These are phyloP conservation scores for Armadillidium nasatum DNA, from an alignment of 1,140 invertebrate species.

Conservation along the genomic window DNA sequence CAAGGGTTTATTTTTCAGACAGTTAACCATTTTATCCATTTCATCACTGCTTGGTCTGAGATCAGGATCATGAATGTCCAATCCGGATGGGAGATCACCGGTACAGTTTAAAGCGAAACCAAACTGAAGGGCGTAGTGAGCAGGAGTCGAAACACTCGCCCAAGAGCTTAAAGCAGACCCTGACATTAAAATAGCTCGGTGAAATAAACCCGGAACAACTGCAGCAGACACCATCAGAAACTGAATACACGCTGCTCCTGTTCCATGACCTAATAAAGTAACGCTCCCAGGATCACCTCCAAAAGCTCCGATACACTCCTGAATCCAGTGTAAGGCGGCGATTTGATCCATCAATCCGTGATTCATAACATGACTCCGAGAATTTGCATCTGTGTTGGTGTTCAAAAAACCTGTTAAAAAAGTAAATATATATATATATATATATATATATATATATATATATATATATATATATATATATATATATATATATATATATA, in stretches of 20 bases:
- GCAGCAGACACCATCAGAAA: conserved; percentile 87
- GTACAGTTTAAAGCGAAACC: conserved; percentile 54
- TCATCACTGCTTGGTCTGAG: conserved; percentile 31
- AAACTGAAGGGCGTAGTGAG: conserved; percentile 69
- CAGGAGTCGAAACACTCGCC: conserved; percentile 63
- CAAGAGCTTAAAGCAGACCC: conserved; percentile 62
- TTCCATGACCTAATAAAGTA: conserved; percentile 91
- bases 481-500: conserved; percentile 22
- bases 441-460: background rate
- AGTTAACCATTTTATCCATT: conserved; percentile 43
- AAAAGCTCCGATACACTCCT: conserved; percentile 87
- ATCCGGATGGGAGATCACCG: conserved; percentile 2
- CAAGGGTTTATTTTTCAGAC: conserved; percentile 42
- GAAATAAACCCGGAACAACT: conserved; percentile 72
- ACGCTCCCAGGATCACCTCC: conserved; percentile 87
- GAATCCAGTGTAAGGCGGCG: conserved; percentile 59
- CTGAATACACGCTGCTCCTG: conserved; percentile 90
- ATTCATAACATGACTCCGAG: conserved; percentile 24
- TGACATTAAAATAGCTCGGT: conserved; percentile 63
- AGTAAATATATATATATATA: no score
- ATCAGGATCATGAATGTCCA: background rate
- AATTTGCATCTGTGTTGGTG: conserved; percentile 23
- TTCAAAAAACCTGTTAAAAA: conserved; percentile 24
- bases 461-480: conserved; percentile 24
- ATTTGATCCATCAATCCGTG: conserved; percentile 31